Evolutionary conservation across 1,140 invertebrate species (phyloP), one percentile per base, ranked within the genome.

Genomic region (Babylonia areolata): DNA sequence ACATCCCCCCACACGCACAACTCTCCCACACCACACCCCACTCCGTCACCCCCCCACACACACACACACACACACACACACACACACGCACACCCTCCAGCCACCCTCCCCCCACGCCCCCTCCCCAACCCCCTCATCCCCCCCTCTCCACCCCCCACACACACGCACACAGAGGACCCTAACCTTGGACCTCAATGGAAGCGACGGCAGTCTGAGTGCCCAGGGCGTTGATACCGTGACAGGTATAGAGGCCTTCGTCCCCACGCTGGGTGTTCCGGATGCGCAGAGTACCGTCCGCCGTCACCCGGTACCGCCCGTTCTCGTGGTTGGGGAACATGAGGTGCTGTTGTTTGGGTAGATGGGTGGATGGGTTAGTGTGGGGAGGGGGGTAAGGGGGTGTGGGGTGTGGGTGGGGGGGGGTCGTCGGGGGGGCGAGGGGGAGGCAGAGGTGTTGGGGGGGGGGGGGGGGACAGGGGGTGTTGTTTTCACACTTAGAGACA

Each of bases 161-260:
- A 64, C 58, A 64, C 58, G 28, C 58, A 64, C 58, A 64, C 58
- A 64, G 17, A 64, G 46, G 5, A 23, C 20, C 15, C 58, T 64
- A 54, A 98, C 96, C 94, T 97, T 96, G 46, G 98, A 64, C 58
- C 58, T 64, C 58, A 5, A 64, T 95, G 91, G 96, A 96, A 33
- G 97, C 97, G 69, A 97, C 96, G 9, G 96, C 96, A 39, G 97
- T 97, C 42, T 96, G 96, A 3, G 97, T 97, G 20, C 97, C 97
- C 31, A 97, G 97, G 28, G 97, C 96, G 91, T 97, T 98, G 80
- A 98, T 95, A 11, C 97, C 97, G 64, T 97, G 97, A 93, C 98
- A 98, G 0, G 97, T 96, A 90, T 98, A 97, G 91, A 96, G 97
- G 9, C 97, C 97, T 80, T 97, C 96, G 93, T 98, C 97, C 84